phyloP scores from a whole-genome alignment of 2,888 invertebrate species.

The Dysmachus trigonus region DNA sequence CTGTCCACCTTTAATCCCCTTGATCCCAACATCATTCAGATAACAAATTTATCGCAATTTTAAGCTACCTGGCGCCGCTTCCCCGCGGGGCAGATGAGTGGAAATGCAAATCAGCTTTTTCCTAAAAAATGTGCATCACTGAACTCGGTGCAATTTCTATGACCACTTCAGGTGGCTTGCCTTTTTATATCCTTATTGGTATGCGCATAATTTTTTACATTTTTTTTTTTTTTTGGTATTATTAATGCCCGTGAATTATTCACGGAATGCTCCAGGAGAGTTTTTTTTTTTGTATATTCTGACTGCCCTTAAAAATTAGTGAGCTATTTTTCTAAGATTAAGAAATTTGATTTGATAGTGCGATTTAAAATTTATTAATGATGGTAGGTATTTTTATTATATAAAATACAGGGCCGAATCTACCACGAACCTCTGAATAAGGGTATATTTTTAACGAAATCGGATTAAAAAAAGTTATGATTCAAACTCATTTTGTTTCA shows the following conservation, averaged over 20 bases:
- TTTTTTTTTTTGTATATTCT: not conserved
- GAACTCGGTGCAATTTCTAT: slow-evolving; percentile 1
- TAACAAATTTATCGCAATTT: slow-evolving; percentile 17
- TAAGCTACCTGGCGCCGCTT: not conserved
- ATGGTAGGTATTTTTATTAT: too few relatives aligned
- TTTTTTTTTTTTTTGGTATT: not conserved
- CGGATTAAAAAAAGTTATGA: too few relatives aligned
- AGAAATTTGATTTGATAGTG: not conserved
- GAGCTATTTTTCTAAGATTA: not conserved
- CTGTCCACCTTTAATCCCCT: not conserved
- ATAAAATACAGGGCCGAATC: too few relatives aligned
- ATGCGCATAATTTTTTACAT: slow-evolving; percentile 11
- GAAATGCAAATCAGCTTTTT: slow-evolving; percentile 17
- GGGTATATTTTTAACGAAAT: too few relatives aligned
- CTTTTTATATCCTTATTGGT: not conserved
- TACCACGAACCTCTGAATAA: too few relatives aligned
- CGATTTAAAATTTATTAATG: not conserved
- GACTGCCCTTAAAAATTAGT: not conserved
- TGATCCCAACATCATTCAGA: not conserved
- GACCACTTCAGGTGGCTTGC: not conserved
- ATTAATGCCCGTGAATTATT: slow-evolving; percentile 6
- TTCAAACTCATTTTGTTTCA: too few relatives aligned
- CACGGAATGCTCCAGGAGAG: not conserved
- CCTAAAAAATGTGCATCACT: slow-evolving; percentile 18
- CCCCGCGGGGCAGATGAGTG: not conserved